Evolutionary conservation across 2,113 vertebrate genomes (phyloP).

Genomic region (Peromyscus californicus): DNA sequence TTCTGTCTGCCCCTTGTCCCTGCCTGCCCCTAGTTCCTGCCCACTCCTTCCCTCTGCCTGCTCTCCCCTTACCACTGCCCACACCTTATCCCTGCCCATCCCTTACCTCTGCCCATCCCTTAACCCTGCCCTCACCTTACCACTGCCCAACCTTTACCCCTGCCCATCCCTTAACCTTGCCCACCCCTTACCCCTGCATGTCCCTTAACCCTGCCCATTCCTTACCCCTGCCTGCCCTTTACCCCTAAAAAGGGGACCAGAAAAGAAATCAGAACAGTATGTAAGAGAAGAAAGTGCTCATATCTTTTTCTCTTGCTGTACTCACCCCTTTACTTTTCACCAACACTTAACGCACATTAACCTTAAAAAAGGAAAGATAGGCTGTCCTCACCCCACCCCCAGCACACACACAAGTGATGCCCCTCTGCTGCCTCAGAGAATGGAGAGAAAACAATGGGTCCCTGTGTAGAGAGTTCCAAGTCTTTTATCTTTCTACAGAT

Average conservation of each 20-base stretch:
- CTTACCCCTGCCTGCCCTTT: fast-evolving
- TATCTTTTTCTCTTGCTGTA: neutral
- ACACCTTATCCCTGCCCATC: neutral
- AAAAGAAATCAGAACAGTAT: neutral
- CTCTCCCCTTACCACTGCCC: fast-evolving
- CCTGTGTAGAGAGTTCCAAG: constrained; percentile 91
- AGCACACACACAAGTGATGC: constrained; percentile 69
- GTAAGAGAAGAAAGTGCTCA: neutral
- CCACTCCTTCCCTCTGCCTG: too few relatives aligned
- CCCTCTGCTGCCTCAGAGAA: constrained; percentile 88
- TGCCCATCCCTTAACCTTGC: fast-evolving
- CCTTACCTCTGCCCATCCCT: fast-evolving
- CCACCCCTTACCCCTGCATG: neutral
- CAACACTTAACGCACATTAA: constrained; percentile 84
- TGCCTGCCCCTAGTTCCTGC: neutral
- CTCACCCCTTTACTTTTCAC: constrained; percentile 81
- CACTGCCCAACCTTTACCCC: fast-evolving
- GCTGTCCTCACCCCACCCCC: neutral
- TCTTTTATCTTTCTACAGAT: constrained; percentile 95
- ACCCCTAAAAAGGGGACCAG: neutral
- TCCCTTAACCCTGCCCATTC: fast-evolving
- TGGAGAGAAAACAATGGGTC: constrained; percentile 90
- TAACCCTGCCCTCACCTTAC: fast-evolving
- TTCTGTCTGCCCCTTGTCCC: neutral
- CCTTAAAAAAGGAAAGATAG: constrained; percentile 73